phyloP scores from a whole-genome alignment of 1,140 invertebrate genomes.

The Caenorhabditis latens region DNA sequence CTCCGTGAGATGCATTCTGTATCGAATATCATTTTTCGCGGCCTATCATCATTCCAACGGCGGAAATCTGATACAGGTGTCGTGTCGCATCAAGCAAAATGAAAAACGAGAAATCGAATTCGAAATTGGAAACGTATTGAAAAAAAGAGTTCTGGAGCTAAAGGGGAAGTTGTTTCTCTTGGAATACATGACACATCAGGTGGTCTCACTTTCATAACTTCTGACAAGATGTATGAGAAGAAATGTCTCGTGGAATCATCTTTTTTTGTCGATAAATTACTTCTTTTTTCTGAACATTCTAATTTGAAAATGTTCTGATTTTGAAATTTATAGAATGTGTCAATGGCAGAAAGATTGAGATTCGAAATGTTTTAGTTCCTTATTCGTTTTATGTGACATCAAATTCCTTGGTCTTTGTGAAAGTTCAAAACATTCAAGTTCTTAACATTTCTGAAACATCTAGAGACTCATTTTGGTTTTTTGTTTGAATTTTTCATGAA shows the following conservation, averaged over 20 bases:
- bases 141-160: too few species aligned
- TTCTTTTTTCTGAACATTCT: neutral
- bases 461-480: too few species aligned
- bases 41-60: neutral
- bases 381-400: too few species aligned
- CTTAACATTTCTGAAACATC: too few species aligned
- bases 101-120: neutral
- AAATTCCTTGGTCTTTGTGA: too few species aligned
- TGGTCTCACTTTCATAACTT: neutral
- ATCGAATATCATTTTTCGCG: constrained; percentile 48
- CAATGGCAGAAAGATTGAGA: neutral
- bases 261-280: neutral
- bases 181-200: neutral
- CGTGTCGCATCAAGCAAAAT: neutral
- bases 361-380: too few species aligned
- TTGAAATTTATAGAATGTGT: neutral
- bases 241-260: too few species aligned
- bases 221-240: neutral
- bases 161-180: too few species aligned
- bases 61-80: constrained; percentile 43
- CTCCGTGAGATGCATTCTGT: neutral
- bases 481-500: too few species aligned
- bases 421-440: too few species aligned
- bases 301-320: neutral
- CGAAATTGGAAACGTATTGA: neutral